Evolutionary conservation across 2,888 invertebrate species (phyloP).

Genomic region (Epicampocera succincta): DNA sequence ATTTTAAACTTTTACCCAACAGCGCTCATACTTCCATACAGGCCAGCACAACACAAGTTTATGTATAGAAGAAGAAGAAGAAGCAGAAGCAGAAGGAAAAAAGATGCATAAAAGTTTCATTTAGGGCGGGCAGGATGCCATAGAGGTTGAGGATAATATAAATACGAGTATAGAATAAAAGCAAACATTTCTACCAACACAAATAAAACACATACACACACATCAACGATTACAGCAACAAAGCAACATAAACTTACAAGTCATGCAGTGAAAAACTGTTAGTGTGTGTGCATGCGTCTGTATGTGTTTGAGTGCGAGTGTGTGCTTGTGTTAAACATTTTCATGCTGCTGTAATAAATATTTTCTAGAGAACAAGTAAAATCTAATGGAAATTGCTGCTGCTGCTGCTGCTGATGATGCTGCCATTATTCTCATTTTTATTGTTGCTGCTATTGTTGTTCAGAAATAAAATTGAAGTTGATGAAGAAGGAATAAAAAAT

Average conservation of each 20-base stretch:
- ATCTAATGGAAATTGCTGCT: slow-evolving; percentile 63
- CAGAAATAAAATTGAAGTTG: slow-evolving; percentile 61
- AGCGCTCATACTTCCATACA: not conserved
- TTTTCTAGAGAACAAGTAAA: slow-evolving; percentile 58
- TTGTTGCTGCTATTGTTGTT: slow-evolving; percentile 35
- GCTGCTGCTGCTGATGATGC: slow-evolving; percentile 44
- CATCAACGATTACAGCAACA: not conserved
- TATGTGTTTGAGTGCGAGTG: slow-evolving; percentile 1
- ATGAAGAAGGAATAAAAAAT: slow-evolving; percentile 41
- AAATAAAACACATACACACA: not conserved
- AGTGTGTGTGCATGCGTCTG: not conserved
- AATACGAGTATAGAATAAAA: slow-evolving; percentile 44
- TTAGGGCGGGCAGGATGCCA: slow-evolving; percentile 30
- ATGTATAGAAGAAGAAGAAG: not conserved
- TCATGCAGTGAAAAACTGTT: slow-evolving; percentile 54
- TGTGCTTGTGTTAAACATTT: slow-evolving; percentile 34
- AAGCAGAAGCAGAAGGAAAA: slow-evolving; percentile 3
- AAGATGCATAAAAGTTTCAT: slow-evolving; percentile 53
- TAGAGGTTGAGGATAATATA: slow-evolving; percentile 23
- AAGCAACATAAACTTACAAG: slow-evolving; percentile 48
- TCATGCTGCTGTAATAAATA: slow-evolving; percentile 14
- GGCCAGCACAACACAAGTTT: not conserved
- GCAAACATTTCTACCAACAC: slow-evolving; percentile 15
- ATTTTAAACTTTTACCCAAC: slow-evolving; percentile 34
- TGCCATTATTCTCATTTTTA: slow-evolving; percentile 41